phyloP scores from a whole-genome alignment of 2,113 vertebrate species.

The Limanda limanda region DNA sequence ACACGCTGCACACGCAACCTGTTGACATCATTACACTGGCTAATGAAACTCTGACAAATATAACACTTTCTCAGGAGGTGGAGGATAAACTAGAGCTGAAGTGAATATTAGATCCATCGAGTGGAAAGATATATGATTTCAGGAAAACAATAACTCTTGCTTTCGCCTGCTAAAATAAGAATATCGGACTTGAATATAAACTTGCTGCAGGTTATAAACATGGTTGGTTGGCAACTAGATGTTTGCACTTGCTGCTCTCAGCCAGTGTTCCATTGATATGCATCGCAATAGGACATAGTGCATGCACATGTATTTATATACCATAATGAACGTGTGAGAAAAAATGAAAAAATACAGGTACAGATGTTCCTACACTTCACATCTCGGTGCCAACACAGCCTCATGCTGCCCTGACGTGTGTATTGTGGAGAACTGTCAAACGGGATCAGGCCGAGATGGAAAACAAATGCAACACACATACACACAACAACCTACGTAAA shows the following conservation, averaged over 20 bases:
- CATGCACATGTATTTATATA: neutral
- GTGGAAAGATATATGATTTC: no score
- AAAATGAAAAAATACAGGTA: neutral
- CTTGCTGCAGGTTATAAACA: no score
- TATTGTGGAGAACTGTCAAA: constrained; percentile 17
- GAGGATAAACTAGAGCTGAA: no score
- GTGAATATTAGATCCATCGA: no score
- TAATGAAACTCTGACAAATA: no score
- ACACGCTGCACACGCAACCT: no score
- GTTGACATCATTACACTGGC: no score
- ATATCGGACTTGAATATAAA: no score
- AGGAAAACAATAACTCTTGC: no score
- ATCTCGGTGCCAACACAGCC: neutral
- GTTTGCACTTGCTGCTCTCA: neutral
- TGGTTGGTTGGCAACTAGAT: no score
- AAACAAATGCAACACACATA: neutral
- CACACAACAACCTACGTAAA: neutral
- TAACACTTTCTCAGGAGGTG: no score
- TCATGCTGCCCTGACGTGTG: constrained; percentile 11
- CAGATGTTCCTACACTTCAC: neutral
- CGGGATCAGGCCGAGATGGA: neutral
- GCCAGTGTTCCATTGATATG: neutral
- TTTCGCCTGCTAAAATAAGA: no score
- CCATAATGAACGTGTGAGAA: neutral
- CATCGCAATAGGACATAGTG: neutral